Conservation (phyloP, 2,888 invertebrate genomes). For the Euclidia mi region DNA sequence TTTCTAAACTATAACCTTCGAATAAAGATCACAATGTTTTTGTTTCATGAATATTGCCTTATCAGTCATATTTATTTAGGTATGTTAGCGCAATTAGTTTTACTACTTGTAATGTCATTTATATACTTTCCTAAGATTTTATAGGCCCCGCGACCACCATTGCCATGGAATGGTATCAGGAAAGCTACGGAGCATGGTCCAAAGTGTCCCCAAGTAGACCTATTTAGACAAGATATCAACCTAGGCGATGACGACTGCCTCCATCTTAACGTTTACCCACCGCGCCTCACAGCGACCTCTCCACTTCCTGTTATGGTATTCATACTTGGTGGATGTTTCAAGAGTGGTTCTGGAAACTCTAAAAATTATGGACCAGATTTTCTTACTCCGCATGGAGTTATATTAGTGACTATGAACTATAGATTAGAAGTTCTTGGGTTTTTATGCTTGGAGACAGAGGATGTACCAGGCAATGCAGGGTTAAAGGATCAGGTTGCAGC, state of each 20-base stretch:
- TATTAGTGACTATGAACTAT: conserved; percentile 82
- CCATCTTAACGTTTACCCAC: conserved; percentile 80
- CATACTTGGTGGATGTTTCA: conserved; percentile 78
- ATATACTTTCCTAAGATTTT: too few species aligned
- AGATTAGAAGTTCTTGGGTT: conserved; percentile 79
- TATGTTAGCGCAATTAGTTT: too few species aligned
- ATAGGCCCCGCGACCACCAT: conserved; percentile 66
- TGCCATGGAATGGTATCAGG: conserved; percentile 65
- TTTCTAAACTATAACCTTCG: too few species aligned
- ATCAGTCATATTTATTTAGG: too few species aligned
- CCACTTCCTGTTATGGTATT: conserved; percentile 77
- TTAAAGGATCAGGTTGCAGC: conserved; percentile 86
- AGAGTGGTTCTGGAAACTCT: conserved; percentile 71
- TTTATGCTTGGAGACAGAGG: conserved; percentile 73
- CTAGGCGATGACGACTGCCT: conserved; percentile 77
- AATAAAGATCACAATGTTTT: too few species aligned
- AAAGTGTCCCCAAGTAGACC: conserved; percentile 62
- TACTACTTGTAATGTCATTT: too few species aligned
- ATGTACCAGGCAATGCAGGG: conserved; percentile 83
- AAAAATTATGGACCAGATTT: conserved; percentile 78
- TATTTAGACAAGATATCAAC: conserved; percentile 46
- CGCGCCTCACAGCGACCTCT: conserved; percentile 59
- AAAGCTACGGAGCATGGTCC: conserved; percentile 63
- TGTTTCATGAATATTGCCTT: too few species aligned
- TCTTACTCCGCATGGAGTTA: conserved; percentile 71